Conservation (phyloP, 2,888 invertebrate genomes). For the Caenorhabditis drosophilae region DNA sequence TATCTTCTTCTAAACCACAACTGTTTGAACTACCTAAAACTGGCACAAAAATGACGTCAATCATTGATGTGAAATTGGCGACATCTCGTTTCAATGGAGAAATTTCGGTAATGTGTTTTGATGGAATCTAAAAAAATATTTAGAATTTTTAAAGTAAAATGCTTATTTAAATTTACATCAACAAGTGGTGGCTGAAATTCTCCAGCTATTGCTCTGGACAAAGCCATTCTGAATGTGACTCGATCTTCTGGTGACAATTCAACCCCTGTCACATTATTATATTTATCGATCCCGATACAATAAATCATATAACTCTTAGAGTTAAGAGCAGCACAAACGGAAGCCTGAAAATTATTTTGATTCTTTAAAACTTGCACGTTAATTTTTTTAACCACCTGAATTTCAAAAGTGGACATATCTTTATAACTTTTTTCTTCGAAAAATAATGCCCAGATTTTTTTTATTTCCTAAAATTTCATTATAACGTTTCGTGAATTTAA, state of each 20-base stretch:
- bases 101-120: conserved; percentile 27
- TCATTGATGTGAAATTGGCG: conserved; percentile 13
- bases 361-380: too few species aligned
- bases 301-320: conserved; percentile 20
- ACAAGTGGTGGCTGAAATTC: conserved; percentile 32
- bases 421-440: conserved; percentile 18
- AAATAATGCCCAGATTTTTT: conserved; percentile 25
- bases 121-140: conserved; percentile 13
- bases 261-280: conserved; percentile 26
- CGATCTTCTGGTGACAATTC: conserved; percentile 23
- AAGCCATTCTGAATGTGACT: conserved; percentile 28
- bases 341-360: too few species aligned
- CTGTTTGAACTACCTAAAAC: conserved; percentile 10
- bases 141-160: not conserved
- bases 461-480: conserved; percentile 13
- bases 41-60: conserved; percentile 29
- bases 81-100: conserved; percentile 32
- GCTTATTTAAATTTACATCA: conserved; percentile 7
- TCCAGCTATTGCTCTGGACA: conserved; percentile 28
- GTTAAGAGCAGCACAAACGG: conserved; percentile 34
- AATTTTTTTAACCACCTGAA: too few species aligned
- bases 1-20: too few species aligned
- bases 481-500: not conserved
- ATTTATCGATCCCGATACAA: conserved; percentile 25
- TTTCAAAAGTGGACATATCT: conserved; percentile 18